Evolutionary conservation across 2,113 vertebrate genomes (phyloP).

Genomic region (Apodemus sylvaticus): DNA sequence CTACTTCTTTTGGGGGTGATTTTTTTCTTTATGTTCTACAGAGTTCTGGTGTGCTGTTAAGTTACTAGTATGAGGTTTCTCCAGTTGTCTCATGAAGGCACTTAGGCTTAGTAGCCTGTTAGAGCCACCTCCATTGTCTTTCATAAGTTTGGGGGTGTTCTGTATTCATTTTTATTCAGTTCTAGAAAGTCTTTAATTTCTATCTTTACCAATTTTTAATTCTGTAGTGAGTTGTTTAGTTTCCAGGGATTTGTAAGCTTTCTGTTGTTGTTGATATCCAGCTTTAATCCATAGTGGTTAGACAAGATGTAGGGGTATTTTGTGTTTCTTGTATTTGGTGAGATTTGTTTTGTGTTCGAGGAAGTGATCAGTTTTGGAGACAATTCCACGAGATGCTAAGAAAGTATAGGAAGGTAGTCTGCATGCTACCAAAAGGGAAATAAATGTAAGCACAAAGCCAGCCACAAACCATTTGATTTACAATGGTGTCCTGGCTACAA

Average conservation of each 20-base stretch:
- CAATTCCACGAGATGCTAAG: not conserved
- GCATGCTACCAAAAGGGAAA: not conserved
- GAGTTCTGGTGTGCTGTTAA: not conserved
- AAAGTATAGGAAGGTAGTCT: not conserved
- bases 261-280: not conserved
- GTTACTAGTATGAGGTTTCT: not conserved
- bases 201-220: not conserved
- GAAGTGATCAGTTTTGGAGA: not conserved
- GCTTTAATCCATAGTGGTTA: not conserved
- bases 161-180: not conserved
- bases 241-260: not conserved
- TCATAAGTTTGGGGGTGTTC: not conserved
- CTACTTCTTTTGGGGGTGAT: not conserved
- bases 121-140: not conserved
- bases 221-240: not conserved
- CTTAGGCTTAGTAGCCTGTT: not conserved
- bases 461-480: not conserved
- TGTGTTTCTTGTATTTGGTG: not conserved
- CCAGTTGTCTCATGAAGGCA: not conserved
- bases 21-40: not conserved
- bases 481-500: not conserved
- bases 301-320: not conserved
- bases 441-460: not conserved
- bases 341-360: not conserved
- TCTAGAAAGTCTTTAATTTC: not conserved